These are phyloP conservation scores for Euwallacea fornicatus DNA, from an alignment of 1,140 invertebrate species.

Conservation along the genomic window DNA sequence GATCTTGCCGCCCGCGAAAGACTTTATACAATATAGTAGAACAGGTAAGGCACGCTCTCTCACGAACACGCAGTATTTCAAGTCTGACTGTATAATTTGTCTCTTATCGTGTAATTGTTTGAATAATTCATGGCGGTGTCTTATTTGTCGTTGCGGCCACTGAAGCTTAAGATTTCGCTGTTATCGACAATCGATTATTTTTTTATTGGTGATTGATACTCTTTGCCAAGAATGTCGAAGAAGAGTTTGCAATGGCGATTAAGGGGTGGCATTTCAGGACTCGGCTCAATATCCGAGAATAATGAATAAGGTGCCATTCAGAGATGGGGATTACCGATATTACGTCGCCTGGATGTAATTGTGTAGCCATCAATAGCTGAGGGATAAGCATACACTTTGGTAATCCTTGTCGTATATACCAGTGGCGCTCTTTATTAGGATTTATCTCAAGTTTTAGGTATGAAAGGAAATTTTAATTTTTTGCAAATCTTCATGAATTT, in stretches of 20 bases:
- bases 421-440: no score
- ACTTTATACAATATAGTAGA: neutral
- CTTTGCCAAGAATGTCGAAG: neutral
- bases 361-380: constrained; percentile 29
- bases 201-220: neutral
- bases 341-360: constrained; percentile 27
- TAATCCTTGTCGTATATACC: constrained; percentile 11
- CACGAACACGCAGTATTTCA: constrained; percentile 38
- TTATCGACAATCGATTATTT: neutral
- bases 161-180: neutral
- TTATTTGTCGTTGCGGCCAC: constrained; percentile 12
- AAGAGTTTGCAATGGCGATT: constrained; percentile 5
- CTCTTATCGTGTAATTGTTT: constrained; percentile 52
- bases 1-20: neutral
- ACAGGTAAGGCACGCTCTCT: constrained; percentile 47
- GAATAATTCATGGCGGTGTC: constrained; percentile 46
- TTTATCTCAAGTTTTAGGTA: no score
- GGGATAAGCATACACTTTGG: constrained; percentile 32
- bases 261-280: constrained; percentile 9
- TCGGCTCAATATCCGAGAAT: constrained; percentile 28
- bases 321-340: constrained; percentile 32
- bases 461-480: no score
- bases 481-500: no score
- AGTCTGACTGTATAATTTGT: constrained; percentile 48
- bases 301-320: constrained; percentile 35